A percentile compares a stretch with the other conserved stretches of the same genome.
Evolutionary conservation across 2,888 invertebrate species (phyloP).

Genomic region (Philopedon plagiatum): DNA sequence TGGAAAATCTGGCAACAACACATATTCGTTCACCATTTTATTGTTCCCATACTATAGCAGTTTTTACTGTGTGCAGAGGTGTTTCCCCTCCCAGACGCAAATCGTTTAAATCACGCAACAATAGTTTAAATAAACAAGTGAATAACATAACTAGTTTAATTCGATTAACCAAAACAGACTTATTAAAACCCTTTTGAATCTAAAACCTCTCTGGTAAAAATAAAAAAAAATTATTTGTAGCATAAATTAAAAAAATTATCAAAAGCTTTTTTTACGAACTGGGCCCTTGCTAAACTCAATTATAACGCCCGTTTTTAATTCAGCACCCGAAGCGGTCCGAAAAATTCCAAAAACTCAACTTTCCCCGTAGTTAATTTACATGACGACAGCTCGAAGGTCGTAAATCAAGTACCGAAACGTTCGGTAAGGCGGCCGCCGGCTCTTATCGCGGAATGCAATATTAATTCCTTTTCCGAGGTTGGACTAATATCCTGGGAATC

Average conservation of each 20-base stretch:
- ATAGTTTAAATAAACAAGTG: too few species aligned
- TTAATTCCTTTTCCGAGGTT: slow-evolving; percentile 50
- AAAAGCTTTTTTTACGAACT: neutral
- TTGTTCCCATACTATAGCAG: too few species aligned
- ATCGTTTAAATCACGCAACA: too few species aligned
- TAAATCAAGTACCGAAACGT: slow-evolving; percentile 34
- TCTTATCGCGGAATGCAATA: slow-evolving; percentile 48
- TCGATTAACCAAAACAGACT: too few species aligned
- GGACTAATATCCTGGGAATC: slow-evolving; percentile 49
- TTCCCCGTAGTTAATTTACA: slow-evolving; percentile 27
- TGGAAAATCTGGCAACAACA: too few species aligned
- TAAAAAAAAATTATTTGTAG: neutral
- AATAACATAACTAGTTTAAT: too few species aligned
- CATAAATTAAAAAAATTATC: too few species aligned
- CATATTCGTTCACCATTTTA: too few species aligned
- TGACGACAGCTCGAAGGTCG: slow-evolving; percentile 30
- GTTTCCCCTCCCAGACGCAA: too few species aligned
- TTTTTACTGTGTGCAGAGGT: too few species aligned
- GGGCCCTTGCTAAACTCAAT: neutral
- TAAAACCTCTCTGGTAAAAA: too few species aligned
- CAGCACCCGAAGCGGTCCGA: neutral
- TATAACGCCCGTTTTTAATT: slow-evolving; percentile 6
- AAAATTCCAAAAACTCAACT: slow-evolving; percentile 16
- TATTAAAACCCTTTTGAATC: too few species aligned
- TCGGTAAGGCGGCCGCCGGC: slow-evolving; percentile 13